Conservation (phyloP, 2,888 invertebrate species). For the Mechanitis messenoides region DNA sequence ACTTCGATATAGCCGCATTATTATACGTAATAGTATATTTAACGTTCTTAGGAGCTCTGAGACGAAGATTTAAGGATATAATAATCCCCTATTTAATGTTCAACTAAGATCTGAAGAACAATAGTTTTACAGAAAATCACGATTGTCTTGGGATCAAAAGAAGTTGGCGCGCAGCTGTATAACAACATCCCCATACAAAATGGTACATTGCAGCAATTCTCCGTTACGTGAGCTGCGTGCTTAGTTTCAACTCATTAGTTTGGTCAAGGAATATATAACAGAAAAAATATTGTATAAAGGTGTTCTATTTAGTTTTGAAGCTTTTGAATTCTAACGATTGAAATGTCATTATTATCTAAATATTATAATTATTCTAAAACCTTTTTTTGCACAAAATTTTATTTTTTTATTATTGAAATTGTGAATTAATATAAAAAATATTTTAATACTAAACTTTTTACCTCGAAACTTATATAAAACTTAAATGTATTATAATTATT, state of each 20-base stretch:
- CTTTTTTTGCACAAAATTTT: too few relatives aligned
- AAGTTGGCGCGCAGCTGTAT: constrained; percentile 21
- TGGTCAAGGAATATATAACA: constrained; percentile 21
- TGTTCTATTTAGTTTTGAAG: not conserved
- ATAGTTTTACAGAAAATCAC: constrained; percentile 16
- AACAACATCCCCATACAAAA: constrained; percentile 24
- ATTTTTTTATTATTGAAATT: too few relatives aligned
- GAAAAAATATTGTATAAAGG: constrained; percentile 16
- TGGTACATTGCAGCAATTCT: constrained; percentile 29
- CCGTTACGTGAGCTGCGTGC: constrained; percentile 27
- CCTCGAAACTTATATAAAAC: too few relatives aligned
- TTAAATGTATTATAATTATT: too few relatives aligned
- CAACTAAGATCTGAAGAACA: constrained; percentile 15
- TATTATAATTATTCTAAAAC: not conserved
- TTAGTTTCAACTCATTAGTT: constrained; percentile 30
- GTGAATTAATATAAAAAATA: too few relatives aligned
- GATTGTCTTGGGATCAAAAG: constrained; percentile 27
- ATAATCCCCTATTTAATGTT: constrained; percentile 11
- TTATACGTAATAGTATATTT: too few relatives aligned
- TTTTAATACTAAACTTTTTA: too few relatives aligned
- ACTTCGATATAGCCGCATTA: too few relatives aligned
- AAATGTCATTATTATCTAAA: not conserved
- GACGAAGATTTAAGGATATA: not conserved
- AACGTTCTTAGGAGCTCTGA: not conserved
- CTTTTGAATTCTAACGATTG: not conserved